Conservation (phyloP, 2,797 vertebrate genomes). For the Phoxinus dragarum region DNA sequence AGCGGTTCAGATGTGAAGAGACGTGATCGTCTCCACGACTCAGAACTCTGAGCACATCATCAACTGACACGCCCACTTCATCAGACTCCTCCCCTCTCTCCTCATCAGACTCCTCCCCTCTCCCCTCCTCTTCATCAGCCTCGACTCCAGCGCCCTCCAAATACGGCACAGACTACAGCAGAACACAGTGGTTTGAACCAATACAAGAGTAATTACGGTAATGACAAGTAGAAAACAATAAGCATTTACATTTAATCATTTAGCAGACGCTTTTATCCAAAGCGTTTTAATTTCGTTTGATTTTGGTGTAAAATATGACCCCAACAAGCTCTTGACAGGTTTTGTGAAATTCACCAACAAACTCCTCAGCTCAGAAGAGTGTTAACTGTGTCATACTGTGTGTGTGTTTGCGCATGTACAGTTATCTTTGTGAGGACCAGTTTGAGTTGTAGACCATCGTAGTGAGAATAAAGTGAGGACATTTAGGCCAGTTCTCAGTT, state of each 20-base stretch:
- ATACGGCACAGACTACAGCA: slow-evolving; percentile 71
- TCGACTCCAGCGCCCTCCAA: slow-evolving; percentile 63
- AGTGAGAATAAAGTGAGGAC: not conserved
- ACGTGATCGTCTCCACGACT: slow-evolving; percentile 68
- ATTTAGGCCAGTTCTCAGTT: not conserved
- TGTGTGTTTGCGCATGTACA: not conserved
- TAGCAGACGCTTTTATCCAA: too few species aligned
- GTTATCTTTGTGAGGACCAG: not conserved
- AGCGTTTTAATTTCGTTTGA: not conserved
- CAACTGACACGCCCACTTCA: slow-evolving; percentile 77
- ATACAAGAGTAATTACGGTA: not conserved
- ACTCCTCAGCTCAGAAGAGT: not conserved
- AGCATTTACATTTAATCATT: too few species aligned
- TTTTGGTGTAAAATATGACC: not conserved
- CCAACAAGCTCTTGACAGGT: not conserved
- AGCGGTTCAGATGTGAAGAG: slow-evolving; percentile 63
- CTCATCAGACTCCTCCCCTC: slow-evolving; percentile 37
- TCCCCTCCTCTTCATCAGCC: slow-evolving; percentile 46
- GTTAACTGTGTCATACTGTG: not conserved
- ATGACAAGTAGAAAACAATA: not conserved
- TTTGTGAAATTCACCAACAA: not conserved
- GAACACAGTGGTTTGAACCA: not conserved
- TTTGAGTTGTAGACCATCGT: not conserved
- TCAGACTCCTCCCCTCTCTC: slow-evolving; percentile 35
- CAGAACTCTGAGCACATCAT: slow-evolving; percentile 81